These are phyloP conservation scores for Picus viridis DNA, from an alignment of 2,797 vertebrate genomes.

Conservation along the genomic window DNA sequence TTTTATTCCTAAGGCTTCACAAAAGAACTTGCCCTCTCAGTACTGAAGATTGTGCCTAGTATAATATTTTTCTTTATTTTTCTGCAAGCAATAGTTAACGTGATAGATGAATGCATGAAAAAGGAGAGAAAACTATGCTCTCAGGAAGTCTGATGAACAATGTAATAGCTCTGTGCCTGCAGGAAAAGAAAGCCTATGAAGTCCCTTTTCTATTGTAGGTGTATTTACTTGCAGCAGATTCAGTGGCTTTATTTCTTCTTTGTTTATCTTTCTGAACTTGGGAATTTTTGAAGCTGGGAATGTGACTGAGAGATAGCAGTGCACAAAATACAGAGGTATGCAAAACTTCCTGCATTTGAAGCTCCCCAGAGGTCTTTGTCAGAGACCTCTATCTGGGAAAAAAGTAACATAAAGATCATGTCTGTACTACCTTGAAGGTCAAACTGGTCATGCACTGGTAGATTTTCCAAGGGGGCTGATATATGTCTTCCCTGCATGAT, in stretches of 20 bases:
- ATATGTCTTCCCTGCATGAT: not conserved
- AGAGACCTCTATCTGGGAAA: not conserved
- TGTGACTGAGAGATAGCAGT: not conserved
- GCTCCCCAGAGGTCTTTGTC: not conserved
- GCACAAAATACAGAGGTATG: not conserved
- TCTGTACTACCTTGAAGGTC: not conserved
- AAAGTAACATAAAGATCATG: not conserved
- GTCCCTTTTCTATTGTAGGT: not conserved
- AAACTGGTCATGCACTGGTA: not conserved
- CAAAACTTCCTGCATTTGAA: not conserved
- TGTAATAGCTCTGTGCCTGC: not conserved
- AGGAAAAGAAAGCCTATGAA: slow-evolving; percentile 17
- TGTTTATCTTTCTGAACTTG: slow-evolving; percentile 39
- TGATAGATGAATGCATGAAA: slow-evolving; percentile 1
- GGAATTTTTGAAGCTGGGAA: slow-evolving; percentile 22
- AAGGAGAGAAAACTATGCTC: not conserved
- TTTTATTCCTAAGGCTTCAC: not conserved
- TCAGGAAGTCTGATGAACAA: slow-evolving; percentile 22
- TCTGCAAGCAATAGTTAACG: slow-evolving; percentile 24
- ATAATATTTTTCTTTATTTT: slow-evolving; percentile 53
- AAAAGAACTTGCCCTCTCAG: not conserved
- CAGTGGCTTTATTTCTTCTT: slow-evolving; percentile 19
- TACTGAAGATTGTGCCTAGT: not conserved
- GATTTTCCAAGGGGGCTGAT: not conserved
- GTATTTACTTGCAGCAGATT: slow-evolving; percentile 26